These are phyloP conservation scores for Labeo catla DNA, from an alignment of 2,113 vertebrate genomes.

Conservation along the genomic window DNA sequence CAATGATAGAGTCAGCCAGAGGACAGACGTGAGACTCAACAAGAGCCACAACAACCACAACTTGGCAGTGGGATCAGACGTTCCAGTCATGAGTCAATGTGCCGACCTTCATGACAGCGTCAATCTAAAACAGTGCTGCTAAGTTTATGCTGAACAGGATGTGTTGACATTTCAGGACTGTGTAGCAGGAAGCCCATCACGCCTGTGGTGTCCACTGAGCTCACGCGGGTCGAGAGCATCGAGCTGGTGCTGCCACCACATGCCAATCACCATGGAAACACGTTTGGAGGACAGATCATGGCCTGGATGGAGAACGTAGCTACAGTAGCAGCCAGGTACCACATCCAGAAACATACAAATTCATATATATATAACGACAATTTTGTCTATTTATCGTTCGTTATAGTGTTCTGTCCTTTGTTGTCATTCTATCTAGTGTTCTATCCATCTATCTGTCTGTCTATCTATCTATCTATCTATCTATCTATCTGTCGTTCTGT, in stretches of 20 bases:
- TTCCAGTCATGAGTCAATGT: not conserved
- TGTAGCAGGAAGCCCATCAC: not conserved
- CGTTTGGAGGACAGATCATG: slow-evolving; percentile 98
- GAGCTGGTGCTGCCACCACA: slow-evolving; percentile 94
- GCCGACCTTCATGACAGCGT: too few species aligned
- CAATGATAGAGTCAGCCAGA: slow-evolving; percentile 5
- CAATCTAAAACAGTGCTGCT: not conserved
- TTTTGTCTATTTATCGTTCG: too few species aligned
- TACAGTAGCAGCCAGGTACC: slow-evolving; percentile 92
- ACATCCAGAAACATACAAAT: not conserved
- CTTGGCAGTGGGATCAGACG: not conserved
- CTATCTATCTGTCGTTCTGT: too few species aligned
- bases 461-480: too few species aligned
- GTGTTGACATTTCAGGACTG: slow-evolving; percentile 33
- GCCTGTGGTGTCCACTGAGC: slow-evolving; percentile 76
- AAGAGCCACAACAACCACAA: not conserved
- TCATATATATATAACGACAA: too few species aligned
- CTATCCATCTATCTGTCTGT: too few species aligned
- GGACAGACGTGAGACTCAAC: not conserved
- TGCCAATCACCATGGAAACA: slow-evolving; percentile 94
- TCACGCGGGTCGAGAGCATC: slow-evolving; percentile 90
- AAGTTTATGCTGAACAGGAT: not conserved
- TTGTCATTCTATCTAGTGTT: too few species aligned
- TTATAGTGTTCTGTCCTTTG: too few species aligned
- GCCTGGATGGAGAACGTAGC: slow-evolving; percentile 99